Base-by-base conservation (phyloP, 2,888 invertebrate genomes). In the Andricus curvator region DNA sequence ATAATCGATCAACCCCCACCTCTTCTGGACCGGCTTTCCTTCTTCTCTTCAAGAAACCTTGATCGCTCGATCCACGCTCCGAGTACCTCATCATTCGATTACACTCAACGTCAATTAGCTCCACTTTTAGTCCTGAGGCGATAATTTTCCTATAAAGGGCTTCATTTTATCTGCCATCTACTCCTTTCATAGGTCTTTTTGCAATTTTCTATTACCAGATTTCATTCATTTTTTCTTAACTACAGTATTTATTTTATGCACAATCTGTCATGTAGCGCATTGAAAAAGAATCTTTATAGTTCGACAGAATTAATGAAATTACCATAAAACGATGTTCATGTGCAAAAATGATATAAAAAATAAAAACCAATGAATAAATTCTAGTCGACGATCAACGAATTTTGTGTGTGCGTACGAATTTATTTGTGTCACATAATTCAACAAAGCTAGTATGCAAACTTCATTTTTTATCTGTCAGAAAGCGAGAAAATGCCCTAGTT, bases 1-100 rank as follows among this genome's bases (percentile, higher is more conserved):
- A 88, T 91, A 91, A 91, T 91, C 90, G 89, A 91, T 91, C 87
- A 87, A 80, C 67, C 68, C 65, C 62, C 65, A 79, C 80, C 79
- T 76, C 65, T 44, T 44, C 65, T 76, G 74, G 51, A 76, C 78
- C 77, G 33, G 68, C 74, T 74, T 74, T 74, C 20, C 68, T 60
- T 77, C 80, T 48, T 74, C 62, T 67, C 56, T 62, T 67, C 66
- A 79, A 82, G 79, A 81, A 81, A 67, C 60, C 74, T 79, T 76
- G 67, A 74, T 79, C 77, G 65, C 66, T 77, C 48, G 79, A 82
- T 74, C 74, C 33, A 74, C 74, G 74, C 33, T 51, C 33, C 51
- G 74, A 74, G 56, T 51, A 74, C 74, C 74, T 56, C 74, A 74
- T 74, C 29, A 74, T 74, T 74, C 74, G 74, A 74, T 74, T 74